Evolutionary conservation across 2,113 vertebrate species (phyloP).

Genomic region (Oostethus manadensis): DNA sequence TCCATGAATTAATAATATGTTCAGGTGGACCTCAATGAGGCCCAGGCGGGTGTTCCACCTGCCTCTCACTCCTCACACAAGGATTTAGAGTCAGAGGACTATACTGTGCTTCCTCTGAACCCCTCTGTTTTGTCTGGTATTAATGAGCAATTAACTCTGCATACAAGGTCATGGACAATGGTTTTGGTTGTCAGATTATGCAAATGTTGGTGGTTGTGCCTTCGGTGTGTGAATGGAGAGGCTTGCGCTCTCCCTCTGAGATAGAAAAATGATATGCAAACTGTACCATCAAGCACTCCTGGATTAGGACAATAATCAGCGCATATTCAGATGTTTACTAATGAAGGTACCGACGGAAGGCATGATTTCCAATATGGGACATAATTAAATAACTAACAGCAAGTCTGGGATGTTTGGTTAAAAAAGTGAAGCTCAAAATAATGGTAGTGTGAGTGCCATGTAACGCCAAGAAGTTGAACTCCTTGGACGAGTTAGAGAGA

Average conservation of each 20-base stretch:
- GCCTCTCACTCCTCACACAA: constrained; percentile 34
- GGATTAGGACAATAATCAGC: constrained; percentile 70
- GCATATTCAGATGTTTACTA: constrained; percentile 60
- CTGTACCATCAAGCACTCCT: constrained; percentile 67
- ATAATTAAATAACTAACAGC: neutral
- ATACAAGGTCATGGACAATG: constrained; percentile 68
- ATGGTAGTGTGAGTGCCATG: constrained; percentile 32
- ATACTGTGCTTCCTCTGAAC: constrained; percentile 58
- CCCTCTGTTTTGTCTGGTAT: constrained; percentile 65
- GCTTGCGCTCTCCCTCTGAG: constrained; percentile 57
- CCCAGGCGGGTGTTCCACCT: constrained; percentile 37
- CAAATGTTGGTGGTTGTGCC: constrained; percentile 56
- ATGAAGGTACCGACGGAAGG: constrained; percentile 48
- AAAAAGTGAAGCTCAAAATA: neutral
- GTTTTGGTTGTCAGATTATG: constrained; percentile 70
- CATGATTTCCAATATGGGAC: constrained; percentile 10
- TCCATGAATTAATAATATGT: neutral
- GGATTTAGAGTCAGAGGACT: constrained; percentile 42
- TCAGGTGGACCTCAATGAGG: constrained; percentile 31
- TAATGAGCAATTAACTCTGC: constrained; percentile 74
- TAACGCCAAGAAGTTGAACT: constrained; percentile 62
- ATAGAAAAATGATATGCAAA: constrained; percentile 70
- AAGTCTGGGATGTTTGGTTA: neutral
- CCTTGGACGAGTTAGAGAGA: constrained; percentile 53
- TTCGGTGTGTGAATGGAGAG: constrained; percentile 53